phyloP scores from a whole-genome alignment of 1,140 invertebrate genomes.

The Cydia amplana region DNA sequence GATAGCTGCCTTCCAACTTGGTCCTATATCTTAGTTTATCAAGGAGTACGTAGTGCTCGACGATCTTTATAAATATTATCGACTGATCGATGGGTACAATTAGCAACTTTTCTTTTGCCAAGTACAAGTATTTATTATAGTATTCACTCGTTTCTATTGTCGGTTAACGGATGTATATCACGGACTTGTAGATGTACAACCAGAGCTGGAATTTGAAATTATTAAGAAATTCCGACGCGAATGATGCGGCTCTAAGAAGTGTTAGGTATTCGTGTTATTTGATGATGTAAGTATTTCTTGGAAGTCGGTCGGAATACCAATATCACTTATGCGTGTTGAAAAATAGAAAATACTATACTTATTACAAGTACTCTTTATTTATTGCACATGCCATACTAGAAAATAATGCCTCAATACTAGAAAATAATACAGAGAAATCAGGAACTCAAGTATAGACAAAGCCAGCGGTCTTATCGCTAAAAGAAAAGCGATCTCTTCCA shows the following conservation, averaged over 20 bases:
- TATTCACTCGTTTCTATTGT: not conserved
- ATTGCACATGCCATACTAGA: no score
- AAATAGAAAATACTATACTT: not conserved
- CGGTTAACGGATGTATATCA: not conserved
- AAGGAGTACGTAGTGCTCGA: no score
- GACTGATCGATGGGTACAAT: not conserved
- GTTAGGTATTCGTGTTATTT: not conserved
- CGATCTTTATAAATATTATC: no score
- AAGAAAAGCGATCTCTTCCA: no score
- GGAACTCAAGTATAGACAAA: no score
- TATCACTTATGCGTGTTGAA: not conserved
- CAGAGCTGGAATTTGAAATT: slow-evolving; percentile 4
- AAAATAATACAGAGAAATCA: no score
- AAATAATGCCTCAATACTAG: no score
- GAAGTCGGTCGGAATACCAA: not conserved
- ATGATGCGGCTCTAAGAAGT: not conserved
- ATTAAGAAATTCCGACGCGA: not conserved
- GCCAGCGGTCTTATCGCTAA: no score
- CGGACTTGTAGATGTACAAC: slow-evolving; percentile 10
- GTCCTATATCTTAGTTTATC: no score
- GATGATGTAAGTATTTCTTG: not conserved
- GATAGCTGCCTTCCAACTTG: no score
- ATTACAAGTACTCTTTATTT: no score
- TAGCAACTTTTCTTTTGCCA: not conserved
- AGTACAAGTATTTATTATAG: not conserved